Percentiles rank a stretch among this genome's conserved stretches.
Conservation (phyloP, 37 sponge, comb jelly and placozoan genomes). For the Petrosia ficiformis region DNA sequence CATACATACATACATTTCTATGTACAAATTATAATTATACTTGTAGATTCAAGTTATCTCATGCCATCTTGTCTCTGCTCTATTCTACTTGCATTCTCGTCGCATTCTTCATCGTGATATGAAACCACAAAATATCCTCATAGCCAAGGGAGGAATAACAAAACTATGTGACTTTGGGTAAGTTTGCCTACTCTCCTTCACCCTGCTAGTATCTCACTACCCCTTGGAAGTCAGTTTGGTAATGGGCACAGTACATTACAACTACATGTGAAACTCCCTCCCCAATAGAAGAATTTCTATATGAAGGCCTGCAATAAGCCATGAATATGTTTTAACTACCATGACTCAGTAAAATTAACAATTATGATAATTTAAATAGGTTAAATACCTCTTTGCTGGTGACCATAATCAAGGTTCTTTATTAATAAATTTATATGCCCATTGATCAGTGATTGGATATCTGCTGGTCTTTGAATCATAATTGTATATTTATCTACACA, state of each 20-base stretch:
- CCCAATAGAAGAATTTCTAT: too few relatives aligned
- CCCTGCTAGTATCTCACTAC: too few relatives aligned
- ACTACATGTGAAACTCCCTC: too few relatives aligned
- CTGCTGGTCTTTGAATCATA: not conserved
- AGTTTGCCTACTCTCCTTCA: not conserved
- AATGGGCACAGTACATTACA: too few relatives aligned
- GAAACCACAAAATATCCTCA: slow-evolving; percentile 96
- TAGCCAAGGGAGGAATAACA: slow-evolving; percentile 77
- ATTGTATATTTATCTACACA: not conserved
- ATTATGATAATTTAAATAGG: not conserved
- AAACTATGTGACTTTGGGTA: slow-evolving; percentile 97
- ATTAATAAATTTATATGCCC: too few relatives aligned
- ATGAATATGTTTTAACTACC: too few relatives aligned
- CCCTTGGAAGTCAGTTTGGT: too few relatives aligned
- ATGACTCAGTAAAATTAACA: not conserved
- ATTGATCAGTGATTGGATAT: too few relatives aligned
- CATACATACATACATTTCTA: too few relatives aligned
- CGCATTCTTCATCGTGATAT: slow-evolving; percentile 95
- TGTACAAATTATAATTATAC: not conserved
- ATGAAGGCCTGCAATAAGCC: too few relatives aligned
- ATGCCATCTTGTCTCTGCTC: slow-evolving; percentile 87
- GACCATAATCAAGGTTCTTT: too few relatives aligned
- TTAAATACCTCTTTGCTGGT: not conserved
- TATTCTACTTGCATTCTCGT: slow-evolving; percentile 90
- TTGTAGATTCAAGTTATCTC: slow-evolving; percentile 72